A percentile compares a stretch with the other conserved stretches of the same genome.
Evolutionary conservation across 2,113 vertebrate genomes (phyloP).

Genomic region (Climacteris rufus): DNA sequence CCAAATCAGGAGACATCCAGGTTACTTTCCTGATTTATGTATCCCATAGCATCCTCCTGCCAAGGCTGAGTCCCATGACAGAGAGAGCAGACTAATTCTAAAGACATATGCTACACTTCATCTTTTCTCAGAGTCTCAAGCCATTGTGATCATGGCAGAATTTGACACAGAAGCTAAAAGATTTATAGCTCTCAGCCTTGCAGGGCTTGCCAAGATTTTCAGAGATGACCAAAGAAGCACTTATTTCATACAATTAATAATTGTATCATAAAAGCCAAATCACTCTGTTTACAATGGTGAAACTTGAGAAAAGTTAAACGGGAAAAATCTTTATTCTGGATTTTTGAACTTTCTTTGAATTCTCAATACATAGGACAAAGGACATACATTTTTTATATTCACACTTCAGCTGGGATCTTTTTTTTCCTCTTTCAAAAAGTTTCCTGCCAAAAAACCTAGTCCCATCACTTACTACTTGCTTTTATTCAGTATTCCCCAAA

Average conservation of each 20-base stretch:
- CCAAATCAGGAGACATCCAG: constrained; percentile 48
- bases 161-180: constrained; percentile 7
- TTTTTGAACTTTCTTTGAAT: background rate
- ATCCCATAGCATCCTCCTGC: constrained; percentile 45
- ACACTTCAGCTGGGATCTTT: background rate
- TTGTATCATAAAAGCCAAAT: background rate
- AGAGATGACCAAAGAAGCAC: background rate
- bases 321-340: background rate
- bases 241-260: background rate
- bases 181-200: constrained; percentile 41
- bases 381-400: background rate
- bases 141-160: constrained; percentile 18
- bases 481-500: background rate
- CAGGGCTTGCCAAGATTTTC: background rate
- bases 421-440: background rate
- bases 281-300: background rate
- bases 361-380: background rate
- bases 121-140: constrained; percentile 19
- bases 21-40: constrained; percentile 68
- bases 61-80: constrained; percentile 43
- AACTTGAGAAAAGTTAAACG: background rate
- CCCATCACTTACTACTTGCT: background rate
- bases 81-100: constrained; percentile 22
- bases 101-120: constrained; percentile 52
- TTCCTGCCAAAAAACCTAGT: background rate